These are phyloP conservation scores for Pimephales promelas DNA, from an alignment of 2,113 vertebrate genomes.

Conservation along the genomic window DNA sequence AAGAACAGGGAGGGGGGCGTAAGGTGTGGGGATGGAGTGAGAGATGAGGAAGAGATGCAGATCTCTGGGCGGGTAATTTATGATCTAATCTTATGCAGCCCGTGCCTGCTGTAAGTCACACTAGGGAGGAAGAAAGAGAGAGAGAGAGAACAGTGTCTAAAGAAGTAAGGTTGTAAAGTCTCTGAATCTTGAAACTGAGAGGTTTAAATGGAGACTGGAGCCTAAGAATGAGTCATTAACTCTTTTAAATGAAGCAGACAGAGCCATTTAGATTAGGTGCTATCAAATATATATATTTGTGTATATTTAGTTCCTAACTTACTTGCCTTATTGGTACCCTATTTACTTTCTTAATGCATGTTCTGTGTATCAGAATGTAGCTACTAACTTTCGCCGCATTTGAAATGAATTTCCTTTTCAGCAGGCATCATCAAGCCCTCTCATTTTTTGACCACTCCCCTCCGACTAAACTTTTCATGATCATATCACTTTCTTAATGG, in stretches of 20 bases:
- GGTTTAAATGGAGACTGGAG: constrained; percentile 22
- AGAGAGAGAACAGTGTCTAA: constrained; percentile 59
- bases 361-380: not conserved
- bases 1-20: constrained; percentile 70
- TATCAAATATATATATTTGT: not conserved
- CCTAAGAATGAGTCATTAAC: constrained; percentile 5
- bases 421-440: not conserved
- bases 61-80: constrained; percentile 97
- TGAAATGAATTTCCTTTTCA: not conserved
- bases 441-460: not conserved
- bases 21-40: constrained; percentile 47
- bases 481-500: not conserved
- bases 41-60: constrained; percentile 77
- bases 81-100: constrained; percentile 99
- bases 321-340: not conserved
- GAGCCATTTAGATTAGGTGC: not conserved
- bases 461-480: not conserved
- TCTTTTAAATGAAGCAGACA: constrained; percentile 15
- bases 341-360: not conserved
- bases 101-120: constrained; percentile 98
- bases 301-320: not conserved
- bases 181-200: constrained; percentile 31
- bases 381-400: not conserved
- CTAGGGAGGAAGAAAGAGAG: constrained; percentile 64
- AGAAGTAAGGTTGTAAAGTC: constrained; percentile 67